phyloP scores from a whole-genome alignment of 1,140 invertebrate species.

The Mylabris phalerata region DNA sequence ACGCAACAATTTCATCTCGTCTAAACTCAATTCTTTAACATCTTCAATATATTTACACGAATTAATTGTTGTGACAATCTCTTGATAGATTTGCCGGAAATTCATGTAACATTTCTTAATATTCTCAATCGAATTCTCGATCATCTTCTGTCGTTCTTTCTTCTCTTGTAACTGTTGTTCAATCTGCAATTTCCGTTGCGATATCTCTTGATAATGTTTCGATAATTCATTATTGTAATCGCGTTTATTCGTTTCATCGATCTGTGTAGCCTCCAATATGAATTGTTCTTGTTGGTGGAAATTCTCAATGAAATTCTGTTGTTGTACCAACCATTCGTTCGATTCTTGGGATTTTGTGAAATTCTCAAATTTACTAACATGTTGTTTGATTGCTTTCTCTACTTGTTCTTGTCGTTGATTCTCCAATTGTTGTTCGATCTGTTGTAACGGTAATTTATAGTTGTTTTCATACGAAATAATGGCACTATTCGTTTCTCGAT shows the following conservation, averaged over 20 bases:
- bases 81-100: conserved; percentile 39
- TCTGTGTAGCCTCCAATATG: conserved; percentile 35
- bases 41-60: conserved; percentile 29
- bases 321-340: conserved; percentile 36
- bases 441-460: conserved; percentile 18
- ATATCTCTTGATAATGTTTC: conserved; percentile 38
- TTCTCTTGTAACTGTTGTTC: conserved; percentile 42
- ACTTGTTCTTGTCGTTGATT: conserved; percentile 32
- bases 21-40: conserved; percentile 25
- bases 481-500: background rate
- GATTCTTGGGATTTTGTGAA: conserved; percentile 28
- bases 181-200: conserved; percentile 37
- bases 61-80: conserved; percentile 39
- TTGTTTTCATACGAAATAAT: background rate
- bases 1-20: conserved; percentile 37
- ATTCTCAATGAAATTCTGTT: conserved; percentile 36
- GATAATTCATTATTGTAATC: conserved; percentile 35
- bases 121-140: conserved; percentile 37
- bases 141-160: conserved; percentile 39
- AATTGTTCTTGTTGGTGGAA: conserved; percentile 32
- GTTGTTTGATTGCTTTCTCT: conserved; percentile 24
- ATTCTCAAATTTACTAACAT: conserved; percentile 23
- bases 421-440: conserved; percentile 30
- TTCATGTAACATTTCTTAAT: conserved; percentile 33
- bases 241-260: conserved; percentile 37